phyloP scores from a whole-genome alignment of 2,797 vertebrate species.

The Scarus forsteni region DNA sequence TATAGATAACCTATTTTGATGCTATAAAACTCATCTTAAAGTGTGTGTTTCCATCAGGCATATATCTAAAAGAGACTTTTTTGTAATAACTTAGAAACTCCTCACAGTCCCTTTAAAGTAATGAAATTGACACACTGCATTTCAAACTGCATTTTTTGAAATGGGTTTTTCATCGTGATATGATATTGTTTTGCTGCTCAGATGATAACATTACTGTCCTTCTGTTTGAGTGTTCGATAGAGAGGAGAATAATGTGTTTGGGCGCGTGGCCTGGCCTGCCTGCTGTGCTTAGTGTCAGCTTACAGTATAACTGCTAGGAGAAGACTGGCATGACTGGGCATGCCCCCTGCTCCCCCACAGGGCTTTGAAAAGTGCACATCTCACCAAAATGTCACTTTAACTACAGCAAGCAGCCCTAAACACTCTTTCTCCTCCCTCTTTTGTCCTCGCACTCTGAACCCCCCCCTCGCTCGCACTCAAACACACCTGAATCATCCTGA shows the following conservation, averaged over 20 bases:
- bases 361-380: slow-evolving; percentile 80
- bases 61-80: too few species aligned
- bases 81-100: too few species aligned
- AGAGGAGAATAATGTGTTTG: slow-evolving; percentile 73
- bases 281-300: slow-evolving; percentile 72
- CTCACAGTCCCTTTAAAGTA: too few species aligned
- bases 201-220: slow-evolving; percentile 44
- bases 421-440: slow-evolving; percentile 30
- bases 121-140: too few species aligned
- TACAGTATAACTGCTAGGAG: slow-evolving; percentile 56
- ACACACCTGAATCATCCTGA: slow-evolving; percentile 31
- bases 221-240: slow-evolving; percentile 55
- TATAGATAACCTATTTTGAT: too few species aligned
- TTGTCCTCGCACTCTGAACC: slow-evolving; percentile 17
- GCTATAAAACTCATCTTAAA: too few species aligned
- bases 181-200: slow-evolving; percentile 38
- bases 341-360: slow-evolving; percentile 67
- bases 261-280: slow-evolving; percentile 74
- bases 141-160: neutral
- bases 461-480: slow-evolving; percentile 8
- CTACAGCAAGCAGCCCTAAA: slow-evolving; percentile 59
- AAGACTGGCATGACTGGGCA: slow-evolving; percentile 63
- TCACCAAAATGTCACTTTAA: slow-evolving; percentile 79
- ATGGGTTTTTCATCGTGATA: slow-evolving; percentile 29
- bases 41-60: too few species aligned